Conservation (phyloP, 2,113 vertebrate genomes). For the Rhinoderma darwinii region DNA sequence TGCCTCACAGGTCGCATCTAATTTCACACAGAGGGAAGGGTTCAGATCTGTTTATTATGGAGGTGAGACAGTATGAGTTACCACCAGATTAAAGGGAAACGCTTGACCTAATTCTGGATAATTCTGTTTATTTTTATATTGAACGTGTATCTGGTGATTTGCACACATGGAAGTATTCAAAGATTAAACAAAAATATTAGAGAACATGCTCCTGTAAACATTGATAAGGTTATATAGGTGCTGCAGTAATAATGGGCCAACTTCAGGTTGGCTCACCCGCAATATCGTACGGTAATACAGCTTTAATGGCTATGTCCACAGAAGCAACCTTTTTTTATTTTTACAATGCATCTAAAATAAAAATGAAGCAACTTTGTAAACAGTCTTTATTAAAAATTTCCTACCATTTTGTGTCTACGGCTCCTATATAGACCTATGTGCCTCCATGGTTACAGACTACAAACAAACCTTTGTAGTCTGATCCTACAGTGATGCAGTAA, state of each 20-base stretch:
- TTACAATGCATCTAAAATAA: no score
- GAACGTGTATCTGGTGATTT: background rate
- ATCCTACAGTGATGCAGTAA: no score
- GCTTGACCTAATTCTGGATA: constrained; percentile 4
- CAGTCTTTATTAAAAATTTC: no score
- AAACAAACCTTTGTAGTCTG: no score
- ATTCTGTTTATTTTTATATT: constrained; percentile 30
- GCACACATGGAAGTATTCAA: background rate
- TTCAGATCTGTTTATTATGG: constrained; percentile 45
- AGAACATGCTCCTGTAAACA: background rate
- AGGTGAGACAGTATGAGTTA: constrained; percentile 14
- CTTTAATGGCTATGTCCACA: no score
- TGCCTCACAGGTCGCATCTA: constrained; percentile 42
- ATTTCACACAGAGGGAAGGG: constrained; percentile 34
- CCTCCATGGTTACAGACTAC: no score
- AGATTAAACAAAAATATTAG: background rate
- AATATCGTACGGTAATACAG: background rate
- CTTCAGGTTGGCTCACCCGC: no score
- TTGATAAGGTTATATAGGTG: background rate
- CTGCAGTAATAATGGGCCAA: background rate
- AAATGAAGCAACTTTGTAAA: no score
- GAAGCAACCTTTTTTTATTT: no score
- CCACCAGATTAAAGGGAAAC: constrained; percentile 27
- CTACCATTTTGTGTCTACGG: no score
- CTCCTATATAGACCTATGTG: no score